Percentiles rank a stretch among this genome's conserved stretches.
phyloP scores from a whole-genome alignment of 2,888 invertebrate genomes.

The Papilio protenor region DNA sequence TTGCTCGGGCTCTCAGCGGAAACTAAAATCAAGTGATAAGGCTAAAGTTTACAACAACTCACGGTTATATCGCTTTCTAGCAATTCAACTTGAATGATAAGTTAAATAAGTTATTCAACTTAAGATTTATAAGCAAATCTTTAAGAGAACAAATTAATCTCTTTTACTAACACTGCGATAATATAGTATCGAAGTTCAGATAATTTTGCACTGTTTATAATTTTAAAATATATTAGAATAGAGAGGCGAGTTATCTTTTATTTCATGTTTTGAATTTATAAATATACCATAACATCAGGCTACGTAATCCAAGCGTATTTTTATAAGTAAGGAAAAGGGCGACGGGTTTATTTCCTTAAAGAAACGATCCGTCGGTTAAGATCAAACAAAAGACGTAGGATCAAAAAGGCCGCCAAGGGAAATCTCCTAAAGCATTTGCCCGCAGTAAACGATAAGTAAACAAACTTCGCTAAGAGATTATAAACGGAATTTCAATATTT shows the following conservation, averaged over 20 bases:
- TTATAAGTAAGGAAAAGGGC: neutral
- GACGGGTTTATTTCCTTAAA: conserved; percentile 6
- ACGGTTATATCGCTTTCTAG: neutral
- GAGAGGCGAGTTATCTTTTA: no score
- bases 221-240: no score
- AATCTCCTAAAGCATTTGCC: conserved; percentile 24
- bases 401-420: conserved; percentile 19
- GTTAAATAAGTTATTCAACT: neutral
- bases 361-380: neutral
- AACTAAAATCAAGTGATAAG: conserved; percentile 8
- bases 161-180: no score
- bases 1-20: neutral
- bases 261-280: no score
- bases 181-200: no score
- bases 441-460: conserved; percentile 18
- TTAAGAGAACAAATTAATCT: no score
- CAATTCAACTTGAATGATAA: neutral
- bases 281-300: neutral
- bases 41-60: conserved; percentile 2
- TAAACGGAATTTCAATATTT: conserved; percentile 24
- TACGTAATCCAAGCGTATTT: conserved; percentile 5
- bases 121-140: no score
- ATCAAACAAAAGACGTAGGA: conserved; percentile 20
- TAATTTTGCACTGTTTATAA: no score
- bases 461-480: conserved; percentile 7